Percentiles rank a stretch among this genome's conserved stretches.
Evolutionary conservation across 2,113 vertebrate genomes (phyloP).

Genomic region (Parotia lawesii): DNA sequence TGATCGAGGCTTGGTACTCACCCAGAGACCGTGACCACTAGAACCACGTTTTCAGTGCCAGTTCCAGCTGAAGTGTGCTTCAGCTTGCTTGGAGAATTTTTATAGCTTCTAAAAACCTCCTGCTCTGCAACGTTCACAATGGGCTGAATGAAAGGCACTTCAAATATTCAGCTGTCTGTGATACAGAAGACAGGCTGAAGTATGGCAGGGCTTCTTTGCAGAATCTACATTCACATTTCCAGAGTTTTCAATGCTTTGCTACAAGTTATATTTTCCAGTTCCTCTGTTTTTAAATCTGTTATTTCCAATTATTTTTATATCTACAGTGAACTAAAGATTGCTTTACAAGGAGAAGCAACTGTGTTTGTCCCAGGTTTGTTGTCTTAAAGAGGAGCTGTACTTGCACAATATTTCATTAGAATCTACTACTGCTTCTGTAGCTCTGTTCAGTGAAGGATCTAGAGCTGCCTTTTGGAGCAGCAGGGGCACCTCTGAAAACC

Average conservation of each 20-base stretch:
- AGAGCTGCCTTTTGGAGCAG: neutral
- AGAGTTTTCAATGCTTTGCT: neutral
- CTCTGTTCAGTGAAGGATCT: neutral
- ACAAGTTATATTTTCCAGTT: neutral
- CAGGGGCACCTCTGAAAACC: neutral
- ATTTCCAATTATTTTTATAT: neutral
- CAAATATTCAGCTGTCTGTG: neutral
- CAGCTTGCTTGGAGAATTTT: neutral
- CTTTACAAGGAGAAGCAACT: neutral
- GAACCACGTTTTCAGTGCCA: neutral
- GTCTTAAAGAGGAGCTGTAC: neutral
- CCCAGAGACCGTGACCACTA: neutral
- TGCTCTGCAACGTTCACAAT: neutral
- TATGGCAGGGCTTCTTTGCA: neutral
- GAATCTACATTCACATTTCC: neutral
- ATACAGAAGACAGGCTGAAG: neutral
- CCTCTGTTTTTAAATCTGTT: neutral
- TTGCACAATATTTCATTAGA: neutral
- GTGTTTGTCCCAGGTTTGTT: neutral
- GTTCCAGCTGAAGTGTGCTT: neutral
- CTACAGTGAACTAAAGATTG: neutral
- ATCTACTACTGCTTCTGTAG: neutral
- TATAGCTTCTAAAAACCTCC: neutral
- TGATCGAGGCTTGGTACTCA: neutral
- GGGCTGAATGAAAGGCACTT: slow-evolving; percentile 28